Evolutionary conservation across 2,888 invertebrate genomes (phyloP), one percentile per base, ranked within the genome.

Genomic region (Macrostomum cliftonense): DNA sequence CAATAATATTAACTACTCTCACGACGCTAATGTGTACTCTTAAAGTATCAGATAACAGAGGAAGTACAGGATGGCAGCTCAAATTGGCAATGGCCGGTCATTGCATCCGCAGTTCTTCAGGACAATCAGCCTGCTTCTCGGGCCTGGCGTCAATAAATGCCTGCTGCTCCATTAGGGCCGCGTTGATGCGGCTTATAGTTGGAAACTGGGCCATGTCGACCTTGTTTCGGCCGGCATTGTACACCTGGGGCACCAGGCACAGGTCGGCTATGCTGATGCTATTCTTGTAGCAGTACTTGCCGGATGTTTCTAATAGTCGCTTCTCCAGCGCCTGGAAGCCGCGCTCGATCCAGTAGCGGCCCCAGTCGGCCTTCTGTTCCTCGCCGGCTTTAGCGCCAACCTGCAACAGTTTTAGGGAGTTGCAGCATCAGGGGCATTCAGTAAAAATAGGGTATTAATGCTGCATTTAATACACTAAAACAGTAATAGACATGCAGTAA

Each of bases 231-330:
- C 83, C 77, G 36, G 91, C 91, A 73, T 88, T 89, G 68, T 83
- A 87, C 47, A 91, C 82, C 73, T 95, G 93, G 43, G 93, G 93
- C 46, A 93, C 83, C 52, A 95, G 74, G 66, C 86, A 91, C 62
- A 88, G 83, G 71, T 95, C 95, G 5, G 93, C 93, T 63, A 93
- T 73, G 0, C 89, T 84, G 52, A 95, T 80, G 58, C 83, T 81
- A 71, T 95, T 87, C 0, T 93, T 93, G 2, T 89, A 83, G 63
- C 85, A 86, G 65, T 84, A 93, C 65, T 60, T 63, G 2, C 72
- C 72, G 45, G 88, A 82, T 45, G 81, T 81, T 2, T 80, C 76
- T 0, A 81, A 79, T 12, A 95, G 72, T 37, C 86, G 73, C 64
- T 82, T 81, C 72, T 95, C 93, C 9, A 91, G 79, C 0, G 86